Conservation (phyloP, 2,113 vertebrate genomes). For the Heliornis fulica region DNA sequence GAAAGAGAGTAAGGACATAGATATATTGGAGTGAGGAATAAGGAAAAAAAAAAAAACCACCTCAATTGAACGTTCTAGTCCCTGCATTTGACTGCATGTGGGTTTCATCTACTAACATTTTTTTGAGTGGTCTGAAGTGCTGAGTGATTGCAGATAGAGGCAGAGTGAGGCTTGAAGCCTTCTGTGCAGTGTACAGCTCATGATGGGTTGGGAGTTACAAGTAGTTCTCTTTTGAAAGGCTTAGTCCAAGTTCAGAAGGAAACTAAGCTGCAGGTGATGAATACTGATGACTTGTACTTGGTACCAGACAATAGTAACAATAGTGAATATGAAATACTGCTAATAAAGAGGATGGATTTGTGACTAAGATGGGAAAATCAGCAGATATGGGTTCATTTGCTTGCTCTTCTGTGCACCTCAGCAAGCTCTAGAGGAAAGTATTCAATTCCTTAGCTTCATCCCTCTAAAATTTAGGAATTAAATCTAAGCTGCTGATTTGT, state of each 20-base stretch:
- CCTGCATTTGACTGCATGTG: not conserved
- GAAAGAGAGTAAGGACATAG: not conserved
- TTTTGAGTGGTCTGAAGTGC: slow-evolving; percentile 45
- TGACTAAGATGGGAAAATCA: slow-evolving; percentile 21
- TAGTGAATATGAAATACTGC: slow-evolving; percentile 8
- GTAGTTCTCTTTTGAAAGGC: slow-evolving; percentile 41
- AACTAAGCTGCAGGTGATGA: slow-evolving; percentile 45
- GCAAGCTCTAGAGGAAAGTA: not conserved
- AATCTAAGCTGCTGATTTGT: not conserved
- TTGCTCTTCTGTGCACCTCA: not conserved
- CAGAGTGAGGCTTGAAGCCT: slow-evolving; percentile 28
- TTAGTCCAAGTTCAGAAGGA: slow-evolving; percentile 37
- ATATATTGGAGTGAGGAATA: slow-evolving; percentile 32
- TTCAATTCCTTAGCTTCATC: not conserved
- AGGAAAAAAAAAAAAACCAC: not conserved
- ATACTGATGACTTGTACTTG: slow-evolving; percentile 38
- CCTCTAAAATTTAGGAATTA: not conserved
- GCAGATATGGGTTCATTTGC: not conserved
- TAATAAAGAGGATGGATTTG: slow-evolving; percentile 41
- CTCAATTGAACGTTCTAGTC: slow-evolving; percentile 46
- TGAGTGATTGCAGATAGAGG: slow-evolving; percentile 38
- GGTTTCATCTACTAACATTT: not conserved
- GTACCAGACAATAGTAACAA: slow-evolving; percentile 48
- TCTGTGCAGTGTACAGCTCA: not conserved
- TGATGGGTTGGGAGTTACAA: slow-evolving; percentile 41